Percentiles rank a stretch among this genome's conserved stretches.
phyloP scores from a whole-genome alignment of 2,888 invertebrate species.

The Phyto melanocephala region DNA sequence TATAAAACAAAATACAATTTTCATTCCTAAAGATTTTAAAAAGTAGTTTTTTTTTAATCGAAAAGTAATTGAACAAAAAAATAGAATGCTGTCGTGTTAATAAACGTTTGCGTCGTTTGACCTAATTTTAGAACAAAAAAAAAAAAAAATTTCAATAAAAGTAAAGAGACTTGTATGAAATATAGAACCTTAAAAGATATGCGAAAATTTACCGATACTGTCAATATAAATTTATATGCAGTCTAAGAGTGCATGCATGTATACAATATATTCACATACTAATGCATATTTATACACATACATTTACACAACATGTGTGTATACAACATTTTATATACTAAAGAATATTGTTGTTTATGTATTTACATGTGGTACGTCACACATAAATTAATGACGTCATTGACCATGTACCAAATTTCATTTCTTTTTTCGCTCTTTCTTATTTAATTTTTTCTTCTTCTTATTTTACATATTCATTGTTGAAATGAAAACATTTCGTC shows the following conservation, averaged over 20 bases:
- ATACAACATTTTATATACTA: background rate
- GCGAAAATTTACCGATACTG: constrained; percentile 49
- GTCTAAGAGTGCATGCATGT: background rate
- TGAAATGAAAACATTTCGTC: constrained; percentile 29
- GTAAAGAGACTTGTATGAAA: background rate
- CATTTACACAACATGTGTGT: background rate
- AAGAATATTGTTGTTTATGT: background rate
- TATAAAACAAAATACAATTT: background rate
- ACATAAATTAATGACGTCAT: constrained; percentile 57
- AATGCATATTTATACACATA: background rate
- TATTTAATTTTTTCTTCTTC: background rate
- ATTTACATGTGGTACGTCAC: constrained; percentile 48
- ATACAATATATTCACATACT: too few relatives aligned
- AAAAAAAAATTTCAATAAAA: background rate
- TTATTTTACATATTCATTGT: constrained; percentile 6
- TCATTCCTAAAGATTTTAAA: background rate
- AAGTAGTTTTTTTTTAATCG: background rate
- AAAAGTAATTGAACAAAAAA: background rate
- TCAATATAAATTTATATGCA: constrained; percentile 1
- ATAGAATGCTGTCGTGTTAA: too few relatives aligned
- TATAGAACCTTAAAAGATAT: constrained; percentile 38
- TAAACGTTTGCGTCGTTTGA: constrained; percentile 65
- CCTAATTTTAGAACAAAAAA: constrained; percentile 47
- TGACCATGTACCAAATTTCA: constrained; percentile 59
- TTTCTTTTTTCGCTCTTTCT: constrained; percentile 8